Conservation (phyloP, 2,888 invertebrate genomes). For the Operophtera brumata region DNA sequence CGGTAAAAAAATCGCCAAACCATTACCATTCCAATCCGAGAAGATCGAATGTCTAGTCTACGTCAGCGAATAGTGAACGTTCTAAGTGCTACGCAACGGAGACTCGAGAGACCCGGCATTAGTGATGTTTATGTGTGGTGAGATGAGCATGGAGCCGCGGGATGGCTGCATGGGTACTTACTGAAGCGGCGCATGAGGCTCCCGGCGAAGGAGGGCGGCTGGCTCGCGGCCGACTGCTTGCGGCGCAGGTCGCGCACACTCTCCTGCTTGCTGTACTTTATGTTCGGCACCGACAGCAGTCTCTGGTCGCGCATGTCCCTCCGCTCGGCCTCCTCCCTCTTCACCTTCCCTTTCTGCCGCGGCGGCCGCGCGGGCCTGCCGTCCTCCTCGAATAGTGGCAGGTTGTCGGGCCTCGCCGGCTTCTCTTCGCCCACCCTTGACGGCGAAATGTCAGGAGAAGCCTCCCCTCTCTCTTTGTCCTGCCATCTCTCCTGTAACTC, state of each 20-base stretch:
- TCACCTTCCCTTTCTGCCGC: conserved; percentile 67
- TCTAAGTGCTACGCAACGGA: conserved; percentile 50
- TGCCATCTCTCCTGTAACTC: conserved; percentile 73
- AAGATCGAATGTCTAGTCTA: conserved; percentile 64
- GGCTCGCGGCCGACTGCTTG: conserved; percentile 61
- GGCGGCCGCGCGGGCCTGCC: conserved; percentile 67
- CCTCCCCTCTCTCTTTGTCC: conserved; percentile 57
- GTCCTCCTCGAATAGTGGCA: conserved; percentile 76
- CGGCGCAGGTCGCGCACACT: conserved; percentile 79
- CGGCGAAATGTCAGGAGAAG: conserved; percentile 16
- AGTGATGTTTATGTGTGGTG: conserved; percentile 38
- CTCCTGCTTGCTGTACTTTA: conserved; percentile 80
- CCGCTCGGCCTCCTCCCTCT: conserved; percentile 41
- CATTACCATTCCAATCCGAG: conserved; percentile 70
- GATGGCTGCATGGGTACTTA: conserved; percentile 84
- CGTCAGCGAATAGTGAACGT: conserved; percentile 47
- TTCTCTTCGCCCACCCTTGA: conserved; percentile 27
- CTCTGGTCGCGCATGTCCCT: conserved; percentile 82
- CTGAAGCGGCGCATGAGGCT: conserved; percentile 92
- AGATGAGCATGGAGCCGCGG: conserved; percentile 37
- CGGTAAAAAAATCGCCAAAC: conserved; percentile 63
- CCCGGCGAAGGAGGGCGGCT: conserved; percentile 83
- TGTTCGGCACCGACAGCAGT: conserved; percentile 88
- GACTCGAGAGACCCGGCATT: conserved; percentile 45
- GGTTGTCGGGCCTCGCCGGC: conserved; percentile 81